Evolutionary conservation across 2,888 invertebrate genomes (phyloP), one percentile per base, ranked within the genome.

Genomic region (Amblyjoppa proteus): DNA sequence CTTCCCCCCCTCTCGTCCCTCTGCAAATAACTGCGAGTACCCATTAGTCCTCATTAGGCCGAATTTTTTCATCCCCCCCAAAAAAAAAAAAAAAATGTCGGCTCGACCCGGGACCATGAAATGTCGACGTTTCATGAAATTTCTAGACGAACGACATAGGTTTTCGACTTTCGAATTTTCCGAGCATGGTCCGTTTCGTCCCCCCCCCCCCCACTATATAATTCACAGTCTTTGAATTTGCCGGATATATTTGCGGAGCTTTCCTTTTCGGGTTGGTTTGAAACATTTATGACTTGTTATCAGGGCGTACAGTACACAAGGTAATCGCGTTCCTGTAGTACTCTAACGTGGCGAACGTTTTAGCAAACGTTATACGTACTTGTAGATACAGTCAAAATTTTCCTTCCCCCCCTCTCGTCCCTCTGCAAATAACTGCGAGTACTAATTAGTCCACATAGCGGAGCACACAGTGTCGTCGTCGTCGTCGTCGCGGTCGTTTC

Each of bases 371-470:
- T 68, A 49, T 66, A 66, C n/a, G 31, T 16, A 68, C 68, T 73
- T 69, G 78, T 13, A 51, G 78, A 78, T 69, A 56, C 28, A 74
- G 16, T 68, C 74, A 31, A 38, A 20, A 6, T 74, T 68, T 31
- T 61, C 41, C 31, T 20, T 64, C n/a, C 75, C 70, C 34, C 61
- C 28, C 73, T 73, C 41, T 79, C 74, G 69, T 58, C 25, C 20
- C 70, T 75, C 51, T 53, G 80, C 71, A 84, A 84, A 84, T 76
- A 71, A 80, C 79, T 49, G 70, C 64, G 49, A 13, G 61, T 76
- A 84, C 76, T 84, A 84, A 80, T 84, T 81, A 80, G 84, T 81
- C 68, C 56, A 76, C 64, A 75, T n/a, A 20, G 69, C 51, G 64
- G 69, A 76, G 78, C 28, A 45, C 69, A 73, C 38, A 61, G n/a